These are phyloP conservation scores for Caenorhabditis remanei DNA, from an alignment of 1,140 invertebrate species.

Conservation along the genomic window DNA sequence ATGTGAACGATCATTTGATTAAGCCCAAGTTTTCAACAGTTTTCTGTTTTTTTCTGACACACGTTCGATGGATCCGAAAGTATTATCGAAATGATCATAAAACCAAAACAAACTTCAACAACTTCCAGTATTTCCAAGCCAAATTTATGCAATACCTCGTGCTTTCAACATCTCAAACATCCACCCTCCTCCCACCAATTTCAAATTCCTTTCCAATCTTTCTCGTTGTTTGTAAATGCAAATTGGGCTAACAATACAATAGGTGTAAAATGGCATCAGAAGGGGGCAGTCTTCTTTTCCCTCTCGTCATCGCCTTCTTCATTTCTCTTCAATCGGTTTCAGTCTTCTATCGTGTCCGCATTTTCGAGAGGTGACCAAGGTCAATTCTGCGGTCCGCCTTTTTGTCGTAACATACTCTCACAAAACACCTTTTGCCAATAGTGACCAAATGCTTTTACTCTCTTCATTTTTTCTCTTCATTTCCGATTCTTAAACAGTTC, in stretches of 20 bases:
- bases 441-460: constrained; percentile 25
- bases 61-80: too few species aligned
- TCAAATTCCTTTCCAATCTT: constrained; percentile 32
- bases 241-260: constrained; percentile 32
- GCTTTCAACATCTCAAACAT: neutral
- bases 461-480: constrained; percentile 3
- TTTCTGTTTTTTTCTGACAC: too few species aligned
- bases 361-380: constrained; percentile 50
- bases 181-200: neutral
- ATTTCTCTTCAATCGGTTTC: constrained; percentile 19
- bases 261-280: constrained; percentile 54
- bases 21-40: too few species aligned
- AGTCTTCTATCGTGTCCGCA: constrained; percentile 23
- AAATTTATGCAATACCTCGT: too few species aligned
- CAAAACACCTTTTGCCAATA: neutral
- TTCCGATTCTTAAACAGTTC: constrained; percentile 30
- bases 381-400: constrained; percentile 39
- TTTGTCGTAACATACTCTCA: neutral
- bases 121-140: too few species aligned
- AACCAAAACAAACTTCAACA: too few species aligned
- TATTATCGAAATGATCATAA: too few species aligned
- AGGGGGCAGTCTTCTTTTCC: neutral
- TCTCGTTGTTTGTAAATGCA: constrained; percentile 51
- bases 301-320: neutral
- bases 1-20: too few species aligned